Conservation (phyloP, 2,113 vertebrate species). For the Pluvianellus socialis region DNA sequence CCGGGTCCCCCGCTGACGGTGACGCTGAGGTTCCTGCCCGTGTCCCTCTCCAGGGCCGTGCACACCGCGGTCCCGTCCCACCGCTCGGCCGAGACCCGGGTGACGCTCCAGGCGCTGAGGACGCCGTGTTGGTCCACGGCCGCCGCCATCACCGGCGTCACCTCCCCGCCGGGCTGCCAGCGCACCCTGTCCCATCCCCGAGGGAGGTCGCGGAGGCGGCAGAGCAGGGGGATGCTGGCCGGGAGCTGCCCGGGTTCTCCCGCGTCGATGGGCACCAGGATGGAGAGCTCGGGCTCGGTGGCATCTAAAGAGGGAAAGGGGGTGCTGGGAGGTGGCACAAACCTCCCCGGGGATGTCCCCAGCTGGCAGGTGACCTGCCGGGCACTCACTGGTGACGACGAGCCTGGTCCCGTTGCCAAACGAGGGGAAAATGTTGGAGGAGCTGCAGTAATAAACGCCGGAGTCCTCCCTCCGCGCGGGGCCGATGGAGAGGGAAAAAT, state of each 20-base stretch:
- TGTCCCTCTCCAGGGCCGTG: background rate
- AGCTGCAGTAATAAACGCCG: background rate
- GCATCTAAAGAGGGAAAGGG: background rate
- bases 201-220: background rate
- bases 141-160: fast-evolving
- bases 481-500: background rate
- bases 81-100: background rate
- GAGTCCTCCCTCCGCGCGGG: background rate
- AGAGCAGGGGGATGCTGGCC: background rate
- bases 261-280: background rate
- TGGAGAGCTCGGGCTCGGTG: background rate
- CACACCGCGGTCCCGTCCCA: background rate
- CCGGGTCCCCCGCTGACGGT: fast-evolving
- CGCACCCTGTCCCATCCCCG: background rate
- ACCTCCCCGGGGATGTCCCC: background rate
- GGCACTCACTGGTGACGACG: background rate
- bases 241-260: background rate
- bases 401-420: background rate
- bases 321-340: background rate
- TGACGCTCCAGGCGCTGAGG: background rate
- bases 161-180: background rate
- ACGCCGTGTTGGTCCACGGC: fast-evolving
- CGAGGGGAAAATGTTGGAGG: fast-evolving
- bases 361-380: fast-evolving
- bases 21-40: background rate